phyloP scores from a whole-genome alignment of 2,888 invertebrate genomes.

The Mongoloraphidia duomilia region DNA sequence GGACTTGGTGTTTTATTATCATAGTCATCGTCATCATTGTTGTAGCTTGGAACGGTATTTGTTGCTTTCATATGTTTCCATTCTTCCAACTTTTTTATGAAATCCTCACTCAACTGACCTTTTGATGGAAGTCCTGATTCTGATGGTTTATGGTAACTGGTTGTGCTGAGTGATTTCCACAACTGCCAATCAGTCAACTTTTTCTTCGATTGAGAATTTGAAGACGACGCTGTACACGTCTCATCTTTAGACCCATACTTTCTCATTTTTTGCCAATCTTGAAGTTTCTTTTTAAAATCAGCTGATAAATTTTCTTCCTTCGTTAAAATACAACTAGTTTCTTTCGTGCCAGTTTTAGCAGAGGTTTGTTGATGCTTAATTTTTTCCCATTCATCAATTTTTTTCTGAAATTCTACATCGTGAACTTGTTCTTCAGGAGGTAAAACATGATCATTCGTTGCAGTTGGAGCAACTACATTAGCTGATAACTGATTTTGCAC shows the following conservation, averaged over 20 bases:
- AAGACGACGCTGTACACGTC: constrained; percentile 3
- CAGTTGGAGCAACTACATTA: background rate
- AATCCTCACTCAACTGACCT: constrained; percentile 64
- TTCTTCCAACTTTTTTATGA: constrained; percentile 68
- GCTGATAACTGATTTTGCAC: background rate
- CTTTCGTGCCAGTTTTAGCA: constrained; percentile 15
- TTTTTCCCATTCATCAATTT: constrained; percentile 37
- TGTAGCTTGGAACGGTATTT: constrained; percentile 37
- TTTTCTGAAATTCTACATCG: constrained; percentile 29
- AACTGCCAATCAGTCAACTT: constrained; percentile 45
- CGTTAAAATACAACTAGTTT: constrained; percentile 18
- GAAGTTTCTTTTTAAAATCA: constrained; percentile 68
- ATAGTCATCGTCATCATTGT: constrained; percentile 22
- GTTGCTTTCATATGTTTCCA: constrained; percentile 68
- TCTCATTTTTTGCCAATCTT: constrained; percentile 72
- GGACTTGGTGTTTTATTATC: constrained; percentile 25
- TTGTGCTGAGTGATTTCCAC: constrained; percentile 35
- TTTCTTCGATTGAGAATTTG: constrained; percentile 22
- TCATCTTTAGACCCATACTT: constrained; percentile 26
- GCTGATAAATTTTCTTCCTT: constrained; percentile 58
- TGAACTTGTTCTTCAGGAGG: constrained; percentile 21
- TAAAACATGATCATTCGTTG: background rate
- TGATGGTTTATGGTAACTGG: constrained; percentile 17
- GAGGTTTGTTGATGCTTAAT: constrained; percentile 24
- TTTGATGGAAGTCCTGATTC: constrained; percentile 35